Percentiles rank a stretch among this genome's conserved stretches.
Evolutionary conservation across 2,888 invertebrate genomes (phyloP).

Genomic region (Caenorhabditis sp.): DNA sequence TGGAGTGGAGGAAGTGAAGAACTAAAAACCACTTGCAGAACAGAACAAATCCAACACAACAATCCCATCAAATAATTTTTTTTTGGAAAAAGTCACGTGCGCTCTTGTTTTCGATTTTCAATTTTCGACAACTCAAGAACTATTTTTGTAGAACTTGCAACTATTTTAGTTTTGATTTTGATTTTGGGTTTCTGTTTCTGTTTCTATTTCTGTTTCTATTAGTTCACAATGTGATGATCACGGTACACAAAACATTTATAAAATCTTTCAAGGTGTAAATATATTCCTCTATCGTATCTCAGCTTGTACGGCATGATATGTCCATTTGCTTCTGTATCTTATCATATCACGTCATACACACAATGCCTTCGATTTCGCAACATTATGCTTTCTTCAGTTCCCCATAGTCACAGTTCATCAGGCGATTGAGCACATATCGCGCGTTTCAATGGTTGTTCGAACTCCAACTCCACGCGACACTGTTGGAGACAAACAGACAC

Average conservation of each 20-base stretch:
- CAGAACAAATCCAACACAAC: conserved; percentile 1
- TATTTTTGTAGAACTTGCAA: too few species aligned
- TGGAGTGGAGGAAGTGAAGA: background rate
- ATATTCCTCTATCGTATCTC: too few species aligned
- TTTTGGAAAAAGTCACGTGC: conserved; percentile 40
- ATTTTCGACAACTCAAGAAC: background rate
- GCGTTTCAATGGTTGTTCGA: conserved; percentile 48
- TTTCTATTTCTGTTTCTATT: background rate
- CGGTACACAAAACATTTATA: too few species aligned
- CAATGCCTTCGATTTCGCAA: conserved; percentile 10
- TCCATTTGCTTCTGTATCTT: too few species aligned
- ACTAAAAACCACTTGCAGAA: conserved; percentile 10
- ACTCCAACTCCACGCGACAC: conserved; percentile 25
- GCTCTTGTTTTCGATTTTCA: conserved; percentile 25
- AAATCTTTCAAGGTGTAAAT: too few species aligned
- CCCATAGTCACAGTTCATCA: conserved; percentile 36
- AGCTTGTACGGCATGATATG: too few species aligned
- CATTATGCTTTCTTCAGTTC: background rate
- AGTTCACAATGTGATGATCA: too few species aligned
- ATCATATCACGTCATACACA: background rate
- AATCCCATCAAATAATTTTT: conserved; percentile 6
- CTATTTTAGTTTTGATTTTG: too few species aligned
- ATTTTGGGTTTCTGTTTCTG: too few species aligned
- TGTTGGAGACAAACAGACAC: conserved; percentile 33
- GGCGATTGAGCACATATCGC: conserved; percentile 50